Percentiles rank a stretch among this genome's conserved stretches.
phyloP scores from a whole-genome alignment of 2,113 vertebrate genomes.

The Damaliscus lunatus region DNA sequence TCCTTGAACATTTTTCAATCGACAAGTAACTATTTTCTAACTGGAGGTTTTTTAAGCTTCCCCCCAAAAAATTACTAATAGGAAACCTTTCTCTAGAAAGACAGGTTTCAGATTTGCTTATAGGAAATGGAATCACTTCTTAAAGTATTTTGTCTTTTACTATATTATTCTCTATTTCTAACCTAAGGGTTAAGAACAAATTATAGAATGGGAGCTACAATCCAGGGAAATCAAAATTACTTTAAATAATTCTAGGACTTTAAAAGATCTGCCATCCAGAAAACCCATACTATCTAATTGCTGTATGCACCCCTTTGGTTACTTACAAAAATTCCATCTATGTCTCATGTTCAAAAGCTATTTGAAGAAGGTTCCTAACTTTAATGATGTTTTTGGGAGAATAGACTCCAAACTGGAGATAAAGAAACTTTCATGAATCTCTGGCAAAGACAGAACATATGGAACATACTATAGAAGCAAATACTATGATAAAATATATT shows the following conservation, averaged over 20 bases:
- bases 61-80: background rate
- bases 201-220: background rate
- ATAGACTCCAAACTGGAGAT: constrained; percentile 53
- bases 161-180: background rate
- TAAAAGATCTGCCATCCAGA: background rate
- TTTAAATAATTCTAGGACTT: background rate
- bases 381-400: constrained; percentile 49
- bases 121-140: background rate
- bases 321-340: constrained; percentile 45
- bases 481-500: constrained; percentile 10
- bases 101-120: background rate
- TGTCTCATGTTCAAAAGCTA: constrained; percentile 54
- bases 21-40: background rate
- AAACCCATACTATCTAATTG: background rate
- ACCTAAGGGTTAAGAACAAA: background rate
- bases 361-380: constrained; percentile 47
- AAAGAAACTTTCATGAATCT: constrained; percentile 49
- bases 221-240: background rate
- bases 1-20: background rate
- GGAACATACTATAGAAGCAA: constrained; percentile 36
- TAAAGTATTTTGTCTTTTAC: background rate
- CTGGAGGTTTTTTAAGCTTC: background rate
- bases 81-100: background rate
- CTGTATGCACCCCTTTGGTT: constrained; percentile 20
- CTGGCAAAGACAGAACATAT: constrained; percentile 41